phyloP scores from a whole-genome alignment of 2,797 vertebrate genomes.

The Galagoides demidoff region DNA sequence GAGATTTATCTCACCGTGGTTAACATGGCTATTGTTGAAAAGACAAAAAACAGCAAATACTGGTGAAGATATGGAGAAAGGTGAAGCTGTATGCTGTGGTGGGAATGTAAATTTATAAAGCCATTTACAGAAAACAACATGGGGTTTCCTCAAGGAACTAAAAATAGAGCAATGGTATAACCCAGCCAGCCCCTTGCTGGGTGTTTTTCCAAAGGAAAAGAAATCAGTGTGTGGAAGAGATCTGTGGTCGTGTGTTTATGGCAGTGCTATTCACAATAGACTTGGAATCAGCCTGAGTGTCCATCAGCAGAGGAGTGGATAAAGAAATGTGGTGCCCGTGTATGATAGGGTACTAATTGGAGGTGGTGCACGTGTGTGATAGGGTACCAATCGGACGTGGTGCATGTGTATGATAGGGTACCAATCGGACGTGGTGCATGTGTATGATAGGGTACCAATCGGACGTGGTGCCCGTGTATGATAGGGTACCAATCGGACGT shows the following conservation, averaged over 20 bases:
- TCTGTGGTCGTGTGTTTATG: background rate
- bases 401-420: too few species aligned
- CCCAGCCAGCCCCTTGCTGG: background rate
- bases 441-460: too few species aligned
- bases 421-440: too few species aligned
- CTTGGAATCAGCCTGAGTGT: background rate
- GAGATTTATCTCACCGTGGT: background rate
- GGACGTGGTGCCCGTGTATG: too few species aligned
- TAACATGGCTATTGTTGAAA: background rate
- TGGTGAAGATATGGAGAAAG: background rate
- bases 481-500: too few species aligned
- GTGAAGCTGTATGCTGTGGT: fast-evolving
- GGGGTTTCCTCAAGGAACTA: background rate
- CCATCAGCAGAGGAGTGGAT: background rate
- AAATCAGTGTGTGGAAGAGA: background rate
- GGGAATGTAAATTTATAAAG: background rate
- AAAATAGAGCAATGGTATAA: background rate
- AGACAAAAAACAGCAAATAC: background rate
- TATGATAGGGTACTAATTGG: background rate
- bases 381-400: too few species aligned
- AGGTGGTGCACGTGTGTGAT: too few species aligned
- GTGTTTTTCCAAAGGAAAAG: background rate
- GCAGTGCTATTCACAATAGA: background rate
- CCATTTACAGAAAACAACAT: background rate
- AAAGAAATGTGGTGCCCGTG: background rate